phyloP scores from a whole-genome alignment of 2,113 vertebrate species.

The Addax nasomaculatus region DNA sequence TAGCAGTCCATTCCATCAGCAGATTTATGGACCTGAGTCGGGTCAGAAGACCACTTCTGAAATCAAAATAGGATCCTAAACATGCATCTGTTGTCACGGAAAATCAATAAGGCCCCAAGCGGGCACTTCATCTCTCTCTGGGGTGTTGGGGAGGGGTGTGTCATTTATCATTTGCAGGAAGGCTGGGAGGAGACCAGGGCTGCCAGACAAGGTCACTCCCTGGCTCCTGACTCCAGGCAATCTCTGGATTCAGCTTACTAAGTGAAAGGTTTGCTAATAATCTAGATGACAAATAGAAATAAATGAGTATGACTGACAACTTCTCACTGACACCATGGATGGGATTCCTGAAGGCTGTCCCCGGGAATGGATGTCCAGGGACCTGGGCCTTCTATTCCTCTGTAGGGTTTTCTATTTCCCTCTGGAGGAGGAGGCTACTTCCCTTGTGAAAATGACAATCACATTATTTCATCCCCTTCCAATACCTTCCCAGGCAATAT shows the following conservation, averaged over 20 bases:
- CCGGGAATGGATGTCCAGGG: not conserved
- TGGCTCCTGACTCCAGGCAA: not conserved
- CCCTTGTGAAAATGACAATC: not conserved
- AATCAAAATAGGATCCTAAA: slow-evolving; percentile 43
- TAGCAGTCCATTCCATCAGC: not conserved
- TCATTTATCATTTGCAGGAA: slow-evolving; percentile 31
- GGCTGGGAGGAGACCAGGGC: not conserved
- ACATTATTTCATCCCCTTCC: not conserved
- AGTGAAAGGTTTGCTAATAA: slow-evolving; percentile 43
- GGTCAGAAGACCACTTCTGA: slow-evolving; percentile 52
- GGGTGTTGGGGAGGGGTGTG: not conserved
- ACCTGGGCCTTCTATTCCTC: not conserved
- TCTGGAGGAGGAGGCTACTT: not conserved
- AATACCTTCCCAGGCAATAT: not conserved
- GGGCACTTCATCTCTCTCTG: slow-evolving; percentile 18
- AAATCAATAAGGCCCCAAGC: slow-evolving; percentile 21
- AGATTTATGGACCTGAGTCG: not conserved
- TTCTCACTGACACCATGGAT: not conserved
- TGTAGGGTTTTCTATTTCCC: not conserved
- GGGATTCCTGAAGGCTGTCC: not conserved
- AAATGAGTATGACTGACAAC: not conserved
- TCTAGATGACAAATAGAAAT: slow-evolving; percentile 46
- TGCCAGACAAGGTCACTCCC: not conserved
- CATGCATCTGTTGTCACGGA: slow-evolving; percentile 10
- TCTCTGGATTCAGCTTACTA: slow-evolving; percentile 29